phyloP scores from a whole-genome alignment of 1,140 invertebrate species.

The Zaprionus kolodkinae region DNA sequence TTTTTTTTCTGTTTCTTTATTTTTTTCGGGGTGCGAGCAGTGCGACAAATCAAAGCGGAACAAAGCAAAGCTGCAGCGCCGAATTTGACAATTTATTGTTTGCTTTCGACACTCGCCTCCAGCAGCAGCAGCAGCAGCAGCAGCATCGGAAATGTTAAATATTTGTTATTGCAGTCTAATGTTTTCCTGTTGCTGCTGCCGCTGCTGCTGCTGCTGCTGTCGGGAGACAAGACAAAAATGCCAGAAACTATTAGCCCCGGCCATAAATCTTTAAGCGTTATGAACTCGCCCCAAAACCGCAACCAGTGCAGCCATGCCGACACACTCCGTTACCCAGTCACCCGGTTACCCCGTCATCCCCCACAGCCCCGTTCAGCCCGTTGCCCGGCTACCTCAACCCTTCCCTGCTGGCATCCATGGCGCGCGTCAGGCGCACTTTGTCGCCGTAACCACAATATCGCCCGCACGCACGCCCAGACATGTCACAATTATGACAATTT shows the following conservation, averaged over 20 bases:
- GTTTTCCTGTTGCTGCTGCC: constrained; percentile 58
- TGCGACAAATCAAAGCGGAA: constrained; percentile 73
- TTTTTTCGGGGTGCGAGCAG: constrained; percentile 28
- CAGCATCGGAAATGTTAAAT: constrained; percentile 79
- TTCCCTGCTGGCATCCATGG: no score
- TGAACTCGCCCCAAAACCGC: constrained; percentile 10
- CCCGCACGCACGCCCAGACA: constrained; percentile 69
- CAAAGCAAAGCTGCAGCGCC: constrained; percentile 65
- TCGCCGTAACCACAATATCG: constrained; percentile 26
- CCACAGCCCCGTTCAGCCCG: no score
- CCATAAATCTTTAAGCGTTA: constrained; percentile 68
- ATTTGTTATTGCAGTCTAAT: constrained; percentile 82
- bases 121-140: constrained; percentile 34
- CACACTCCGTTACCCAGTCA: not conserved
- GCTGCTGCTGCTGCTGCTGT: not conserved
- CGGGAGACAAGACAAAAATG: constrained; percentile 54
- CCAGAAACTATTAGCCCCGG: constrained; percentile 65
- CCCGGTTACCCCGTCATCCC: not conserved
- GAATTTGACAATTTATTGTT: constrained; percentile 75
- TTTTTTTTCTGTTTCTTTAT: constrained; percentile 23
- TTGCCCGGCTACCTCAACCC: no score
- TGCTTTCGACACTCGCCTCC: constrained; percentile 54
- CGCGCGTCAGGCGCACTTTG: constrained; percentile 6
- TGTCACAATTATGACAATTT: constrained; percentile 82
- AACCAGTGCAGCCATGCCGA: not conserved